Evolutionary conservation across 2,113 vertebrate species (phyloP).

Genomic region (Tringa solitaria): DNA sequence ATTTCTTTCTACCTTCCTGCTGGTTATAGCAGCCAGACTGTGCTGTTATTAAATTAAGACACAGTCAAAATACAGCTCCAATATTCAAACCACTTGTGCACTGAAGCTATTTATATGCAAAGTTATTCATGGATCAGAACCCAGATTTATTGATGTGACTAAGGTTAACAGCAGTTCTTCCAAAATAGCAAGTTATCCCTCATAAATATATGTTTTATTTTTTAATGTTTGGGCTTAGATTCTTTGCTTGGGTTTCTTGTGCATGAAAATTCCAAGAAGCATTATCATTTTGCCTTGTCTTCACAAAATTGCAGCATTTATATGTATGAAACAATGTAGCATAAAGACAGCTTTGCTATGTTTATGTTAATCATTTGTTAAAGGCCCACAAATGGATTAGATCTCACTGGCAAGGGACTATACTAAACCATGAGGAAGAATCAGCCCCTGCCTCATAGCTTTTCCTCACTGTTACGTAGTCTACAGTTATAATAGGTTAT

Average conservation of each 20-base stretch:
- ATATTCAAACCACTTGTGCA: not conserved
- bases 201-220: not conserved
- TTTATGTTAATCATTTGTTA: not conserved
- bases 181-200: not conserved
- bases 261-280: not conserved
- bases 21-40: not conserved
- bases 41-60: not conserved
- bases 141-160: not conserved
- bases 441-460: not conserved
- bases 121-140: not conserved
- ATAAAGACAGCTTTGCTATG: not conserved
- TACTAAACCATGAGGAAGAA: not conserved
- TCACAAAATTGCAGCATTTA: not conserved
- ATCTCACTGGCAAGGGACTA: not conserved
- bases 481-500: not conserved
- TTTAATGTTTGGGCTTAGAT: not conserved
- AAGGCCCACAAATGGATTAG: not conserved
- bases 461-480: not conserved
- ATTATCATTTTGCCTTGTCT: not conserved
- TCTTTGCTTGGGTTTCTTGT: not conserved
- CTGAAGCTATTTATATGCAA: not conserved
- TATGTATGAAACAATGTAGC: not conserved
- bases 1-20: not conserved
- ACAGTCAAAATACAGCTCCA: not conserved
- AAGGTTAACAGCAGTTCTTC: not conserved